These are phyloP conservation scores for Bothrops jararaca DNA, from an alignment of 2,113 vertebrate genomes.

Conservation along the genomic window DNA sequence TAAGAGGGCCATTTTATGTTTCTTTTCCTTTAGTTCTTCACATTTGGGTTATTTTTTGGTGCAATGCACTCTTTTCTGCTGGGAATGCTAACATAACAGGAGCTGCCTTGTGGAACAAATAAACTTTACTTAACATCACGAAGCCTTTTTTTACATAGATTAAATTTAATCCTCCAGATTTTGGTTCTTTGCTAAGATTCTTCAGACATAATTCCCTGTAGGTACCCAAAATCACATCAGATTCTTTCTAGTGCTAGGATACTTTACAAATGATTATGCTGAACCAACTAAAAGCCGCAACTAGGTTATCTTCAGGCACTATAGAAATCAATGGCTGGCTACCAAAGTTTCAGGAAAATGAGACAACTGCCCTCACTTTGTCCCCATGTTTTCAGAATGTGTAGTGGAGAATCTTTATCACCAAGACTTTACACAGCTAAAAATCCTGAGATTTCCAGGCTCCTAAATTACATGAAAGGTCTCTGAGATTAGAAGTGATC, in stretches of 20 bases:
- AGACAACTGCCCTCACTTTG: not conserved
- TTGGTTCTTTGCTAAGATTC: not conserved
- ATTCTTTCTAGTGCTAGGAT: not conserved
- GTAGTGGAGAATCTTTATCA: not conserved
- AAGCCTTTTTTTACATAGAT: not conserved
- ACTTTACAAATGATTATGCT: not conserved
- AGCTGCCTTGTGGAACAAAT: not conserved
- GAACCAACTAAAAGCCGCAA: not conserved
- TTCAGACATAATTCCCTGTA: not conserved
- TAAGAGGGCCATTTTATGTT: not conserved
- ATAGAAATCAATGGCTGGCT: not conserved
- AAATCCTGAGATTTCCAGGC: not conserved
- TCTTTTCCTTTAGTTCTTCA: not conserved
- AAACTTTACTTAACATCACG: not conserved
- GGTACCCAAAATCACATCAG: not conserved
- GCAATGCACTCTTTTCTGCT: not conserved
- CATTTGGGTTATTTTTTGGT: not conserved
- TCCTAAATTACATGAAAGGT: too few relatives aligned
- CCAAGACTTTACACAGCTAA: not conserved
- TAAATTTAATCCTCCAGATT: not conserved
- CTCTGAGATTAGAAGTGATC: too few relatives aligned
- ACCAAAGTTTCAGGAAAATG: not conserved
- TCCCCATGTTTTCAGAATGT: not conserved
- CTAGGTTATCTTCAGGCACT: not conserved
- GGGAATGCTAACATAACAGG: not conserved